Base-by-base conservation (phyloP, 2,113 vertebrate species). In the Aphyosemion australe region DNA sequence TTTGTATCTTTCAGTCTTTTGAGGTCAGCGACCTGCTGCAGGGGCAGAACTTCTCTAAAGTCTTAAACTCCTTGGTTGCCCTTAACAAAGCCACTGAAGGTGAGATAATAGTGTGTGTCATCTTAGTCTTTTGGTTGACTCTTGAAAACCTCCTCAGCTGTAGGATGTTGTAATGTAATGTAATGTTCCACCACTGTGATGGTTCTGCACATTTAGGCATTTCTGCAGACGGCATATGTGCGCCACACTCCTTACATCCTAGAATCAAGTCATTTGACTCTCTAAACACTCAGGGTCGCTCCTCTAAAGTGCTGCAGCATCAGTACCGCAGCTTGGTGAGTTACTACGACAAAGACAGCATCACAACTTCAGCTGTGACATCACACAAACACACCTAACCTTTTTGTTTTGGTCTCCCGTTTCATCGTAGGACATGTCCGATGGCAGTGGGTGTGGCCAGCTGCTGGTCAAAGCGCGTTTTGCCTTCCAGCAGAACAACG, bases 271-370 rank as follows among this genome's bases (percentile, higher is more conserved):
- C 97, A 0, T 96, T 97, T 6, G 97, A 99, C 88, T 98, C 96
- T 20, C 86, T 96, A 72, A 96, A 94, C 90, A 93, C 94, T 16
- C 96, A 96, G 78, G 90, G 90, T 34, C 94, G 95, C 83, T 93
- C 95, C 79, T 97, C 96, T 65, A 96, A 94, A 86, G 86, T 93
- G 88, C 92, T 95, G 82, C 96, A 94, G 90, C 94, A 93, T 82
- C 96, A 97, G 85, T 98, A 96, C 84, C 94, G 95, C 73, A 99
- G 96, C 88, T 92, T 98, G 95, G 97, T 99, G 89, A 95, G 96
- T 95, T 66, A 56, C 55, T 55, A 39, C 21, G 31, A 47, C 66
- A 0, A 56, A 8, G 18, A 4, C 49, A 45, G 6, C 47, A n/a
- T 52, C 39, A 58, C 32, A 52, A 19, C 18, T 48, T 19, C 2